A percentile compares a stretch with the other conserved stretches of the same genome.
Conservation (phyloP, 2,888 invertebrate genomes). For the Drosophila anomelani region DNA sequence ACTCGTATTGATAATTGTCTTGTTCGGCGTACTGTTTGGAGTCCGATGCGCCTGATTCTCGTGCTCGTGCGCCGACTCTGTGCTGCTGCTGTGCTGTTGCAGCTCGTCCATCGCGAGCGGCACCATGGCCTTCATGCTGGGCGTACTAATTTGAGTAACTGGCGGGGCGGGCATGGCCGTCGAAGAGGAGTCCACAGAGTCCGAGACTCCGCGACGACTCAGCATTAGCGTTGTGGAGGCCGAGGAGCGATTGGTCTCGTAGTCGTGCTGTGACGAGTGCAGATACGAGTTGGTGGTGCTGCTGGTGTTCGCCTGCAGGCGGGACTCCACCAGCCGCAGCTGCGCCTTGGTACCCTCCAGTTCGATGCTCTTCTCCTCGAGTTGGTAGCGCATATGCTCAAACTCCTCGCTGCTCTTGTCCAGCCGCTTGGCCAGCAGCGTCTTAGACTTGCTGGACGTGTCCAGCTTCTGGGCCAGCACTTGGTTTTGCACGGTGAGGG, state of each 20-base stretch:
- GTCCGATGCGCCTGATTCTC: constrained; percentile 49
- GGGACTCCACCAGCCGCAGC: constrained; percentile 89
- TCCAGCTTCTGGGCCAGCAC: constrained; percentile 90
- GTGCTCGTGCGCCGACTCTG: constrained; percentile 88
- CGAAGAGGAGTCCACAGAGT: constrained; percentile 67
- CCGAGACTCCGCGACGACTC: constrained; percentile 78
- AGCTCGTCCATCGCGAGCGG: constrained; percentile 86
- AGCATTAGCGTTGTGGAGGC: constrained; percentile 81
- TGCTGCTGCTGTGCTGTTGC: constrained; percentile 87
- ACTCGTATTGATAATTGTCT: constrained; percentile 57
- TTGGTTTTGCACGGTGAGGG: constrained; percentile 93
- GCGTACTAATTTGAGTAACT: constrained; percentile 85
- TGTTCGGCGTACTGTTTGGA: constrained; percentile 56
- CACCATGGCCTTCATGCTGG: constrained; percentile 87
- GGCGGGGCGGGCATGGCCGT: constrained; percentile 68
- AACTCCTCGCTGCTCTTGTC: constrained; percentile 91
- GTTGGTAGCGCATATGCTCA: constrained; percentile 92
- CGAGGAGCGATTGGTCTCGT: constrained; percentile 82
- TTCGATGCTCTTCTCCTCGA: constrained; percentile 93
- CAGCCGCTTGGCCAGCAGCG: constrained; percentile 88
- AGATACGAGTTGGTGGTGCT: constrained; percentile 84
- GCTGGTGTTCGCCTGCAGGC: constrained; percentile 78
- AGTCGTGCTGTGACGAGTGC: constrained; percentile 82
- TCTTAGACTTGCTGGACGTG: constrained; percentile 88
- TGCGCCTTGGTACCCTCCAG: constrained; percentile 92